Conservation (phyloP, 1,140 invertebrate species). For the Achatina immaculata region DNA sequence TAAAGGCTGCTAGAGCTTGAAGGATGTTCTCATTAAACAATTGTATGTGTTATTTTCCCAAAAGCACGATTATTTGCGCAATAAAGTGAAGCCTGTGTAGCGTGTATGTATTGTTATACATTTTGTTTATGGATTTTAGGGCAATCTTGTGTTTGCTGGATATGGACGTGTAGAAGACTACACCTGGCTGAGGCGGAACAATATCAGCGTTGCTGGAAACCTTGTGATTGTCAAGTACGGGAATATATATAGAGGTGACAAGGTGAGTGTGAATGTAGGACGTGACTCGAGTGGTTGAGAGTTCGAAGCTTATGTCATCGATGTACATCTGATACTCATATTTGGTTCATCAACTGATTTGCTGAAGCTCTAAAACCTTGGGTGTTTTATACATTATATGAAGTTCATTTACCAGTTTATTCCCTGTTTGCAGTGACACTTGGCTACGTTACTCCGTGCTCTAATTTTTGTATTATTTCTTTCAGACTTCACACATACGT, state of each 20-base stretch:
- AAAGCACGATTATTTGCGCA: neutral
- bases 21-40: neutral
- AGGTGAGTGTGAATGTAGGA: slow-evolving; percentile 53
- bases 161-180: slow-evolving; percentile 74
- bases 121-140: neutral
- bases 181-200: slow-evolving; percentile 55
- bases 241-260: slow-evolving; percentile 72
- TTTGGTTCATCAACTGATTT: no score
- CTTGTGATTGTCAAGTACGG: slow-evolving; percentile 74
- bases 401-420: no score
- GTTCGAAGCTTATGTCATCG: no score
- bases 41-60: neutral
- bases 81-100: neutral
- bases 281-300: no score
- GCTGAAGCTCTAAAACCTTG: no score
- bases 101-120: neutral
- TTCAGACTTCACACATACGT: no score
- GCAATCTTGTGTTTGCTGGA: slow-evolving; percentile 15
- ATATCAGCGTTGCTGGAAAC: slow-evolving; percentile 65
- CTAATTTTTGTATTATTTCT: no score
- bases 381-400: no score
- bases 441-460: no score
- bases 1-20: neutral
- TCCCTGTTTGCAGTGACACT: no score
- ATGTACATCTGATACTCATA: no score